Percentiles rank a stretch among this genome's conserved stretches.
phyloP scores from a whole-genome alignment of 2,888 invertebrate species.

The Drosophila putrida region DNA sequence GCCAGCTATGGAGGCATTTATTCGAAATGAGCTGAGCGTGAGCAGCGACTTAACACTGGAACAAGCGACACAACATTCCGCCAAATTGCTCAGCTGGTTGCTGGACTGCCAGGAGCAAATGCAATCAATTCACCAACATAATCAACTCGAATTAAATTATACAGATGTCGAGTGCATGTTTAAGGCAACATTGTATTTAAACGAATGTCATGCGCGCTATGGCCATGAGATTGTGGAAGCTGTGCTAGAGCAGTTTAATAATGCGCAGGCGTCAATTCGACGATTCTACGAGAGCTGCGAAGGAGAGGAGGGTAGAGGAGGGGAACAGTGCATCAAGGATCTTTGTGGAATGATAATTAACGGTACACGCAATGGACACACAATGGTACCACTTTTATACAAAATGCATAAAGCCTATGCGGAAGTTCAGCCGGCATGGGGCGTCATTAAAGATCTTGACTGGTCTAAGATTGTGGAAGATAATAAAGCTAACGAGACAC shows the following conservation, averaged over 20 bases:
- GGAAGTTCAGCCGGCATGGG: slow-evolving; percentile 58
- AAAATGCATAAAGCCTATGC: slow-evolving; percentile 55
- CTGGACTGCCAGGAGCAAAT: slow-evolving; percentile 53
- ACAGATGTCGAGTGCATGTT: slow-evolving; percentile 62
- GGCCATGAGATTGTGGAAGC: slow-evolving; percentile 54
- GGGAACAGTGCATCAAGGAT: slow-evolving; percentile 35
- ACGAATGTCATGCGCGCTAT: slow-evolving; percentile 55
- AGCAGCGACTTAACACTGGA: slow-evolving; percentile 42
- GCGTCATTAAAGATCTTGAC: slow-evolving; percentile 52
- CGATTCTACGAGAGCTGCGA: slow-evolving; percentile 34
- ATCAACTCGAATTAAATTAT: slow-evolving; percentile 41
- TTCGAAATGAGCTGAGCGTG: slow-evolving; percentile 55
- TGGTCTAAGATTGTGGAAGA: slow-evolving; percentile 42
- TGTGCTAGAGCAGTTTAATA: slow-evolving; percentile 29
- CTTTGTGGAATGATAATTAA: slow-evolving; percentile 48
- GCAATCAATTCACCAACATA: slow-evolving; percentile 17
- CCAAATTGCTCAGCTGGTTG: slow-evolving; percentile 65
- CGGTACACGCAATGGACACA: slow-evolving; percentile 54
- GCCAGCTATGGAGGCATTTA: slow-evolving; percentile 54
- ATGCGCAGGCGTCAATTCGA: slow-evolving; percentile 22
- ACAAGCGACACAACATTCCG: slow-evolving; percentile 49
- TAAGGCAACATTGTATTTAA: slow-evolving; percentile 61
- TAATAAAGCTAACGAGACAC: slow-evolving; percentile 15
- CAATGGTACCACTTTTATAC: slow-evolving; percentile 47
- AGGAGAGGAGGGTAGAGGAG: background rate